Conservation (phyloP, 2,113 vertebrate genomes). For the Perccottus glenii region DNA sequence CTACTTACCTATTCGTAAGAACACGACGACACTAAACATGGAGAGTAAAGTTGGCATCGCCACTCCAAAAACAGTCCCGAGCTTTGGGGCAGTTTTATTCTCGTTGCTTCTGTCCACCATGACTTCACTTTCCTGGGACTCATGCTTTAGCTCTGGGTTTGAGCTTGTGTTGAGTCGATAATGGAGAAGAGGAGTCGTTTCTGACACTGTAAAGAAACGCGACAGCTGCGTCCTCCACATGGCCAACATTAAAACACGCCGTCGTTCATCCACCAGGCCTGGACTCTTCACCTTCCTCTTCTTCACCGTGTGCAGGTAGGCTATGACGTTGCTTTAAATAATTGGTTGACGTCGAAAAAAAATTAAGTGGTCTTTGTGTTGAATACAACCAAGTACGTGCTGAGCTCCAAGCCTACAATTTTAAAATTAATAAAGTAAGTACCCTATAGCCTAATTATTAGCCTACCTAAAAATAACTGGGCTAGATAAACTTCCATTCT, state of each 20-base stretch:
- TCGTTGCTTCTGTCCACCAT: neutral
- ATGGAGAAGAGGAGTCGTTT: slow-evolving; percentile 82
- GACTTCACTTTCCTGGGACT: neutral
- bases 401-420: too few relatives aligned
- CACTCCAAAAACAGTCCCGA: slow-evolving; percentile 85
- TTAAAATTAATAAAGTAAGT: too few relatives aligned
- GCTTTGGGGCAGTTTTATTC: slow-evolving; percentile 64
- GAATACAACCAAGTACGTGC: too few relatives aligned
- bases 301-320: slow-evolving; percentile 1
- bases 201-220: slow-evolving; percentile 63
- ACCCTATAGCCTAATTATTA: too few relatives aligned
- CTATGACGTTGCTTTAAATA: neutral
- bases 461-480: too few relatives aligned
- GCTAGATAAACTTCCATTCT: too few relatives aligned
- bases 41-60: slow-evolving; percentile 86
- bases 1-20: slow-evolving; percentile 85
- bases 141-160: slow-evolving; percentile 17
- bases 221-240: too few relatives aligned
- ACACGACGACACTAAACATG: slow-evolving; percentile 90
- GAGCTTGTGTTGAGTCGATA: slow-evolving; percentile 78
- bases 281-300: neutral
- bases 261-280: neutral
- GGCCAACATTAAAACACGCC: neutral
- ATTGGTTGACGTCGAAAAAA: too few relatives aligned
- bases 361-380: too few relatives aligned